Conservation (phyloP, 2,797 vertebrate species). For the Sciurus vulgaris region DNA sequence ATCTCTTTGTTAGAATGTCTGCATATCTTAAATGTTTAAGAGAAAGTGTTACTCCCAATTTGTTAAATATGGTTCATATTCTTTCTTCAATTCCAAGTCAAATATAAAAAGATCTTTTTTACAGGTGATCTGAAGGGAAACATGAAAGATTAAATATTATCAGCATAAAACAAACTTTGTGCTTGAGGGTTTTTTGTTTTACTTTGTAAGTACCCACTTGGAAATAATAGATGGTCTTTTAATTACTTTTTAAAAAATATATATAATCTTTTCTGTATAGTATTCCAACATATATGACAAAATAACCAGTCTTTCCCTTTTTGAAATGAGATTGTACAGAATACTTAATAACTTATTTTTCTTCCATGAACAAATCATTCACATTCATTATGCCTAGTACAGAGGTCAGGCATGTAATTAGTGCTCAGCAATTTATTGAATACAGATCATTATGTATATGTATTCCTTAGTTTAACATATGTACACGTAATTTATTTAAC, state of each 20-base stretch:
- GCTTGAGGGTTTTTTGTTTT: not conserved
- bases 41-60: not conserved
- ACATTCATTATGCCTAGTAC: not conserved
- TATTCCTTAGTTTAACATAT: not conserved
- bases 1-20: not conserved
- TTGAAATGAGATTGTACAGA: not conserved
- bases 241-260: not conserved
- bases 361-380: not conserved
- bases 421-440: slow-evolving; percentile 32
- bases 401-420: not conserved
- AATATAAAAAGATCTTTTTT: not conserved
- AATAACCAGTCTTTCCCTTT: not conserved
- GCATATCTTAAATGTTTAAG: not conserved
- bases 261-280: not conserved
- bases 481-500: not conserved
- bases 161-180: not conserved
- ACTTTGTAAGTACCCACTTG: not conserved
- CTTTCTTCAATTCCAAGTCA: not conserved
- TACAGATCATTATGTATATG: not conserved
- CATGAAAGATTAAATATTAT: slow-evolving; percentile 8
- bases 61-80: slow-evolving; percentile 4
- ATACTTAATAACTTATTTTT: not conserved
- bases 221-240: not conserved
- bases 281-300: not conserved
- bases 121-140: not conserved